Evolutionary conservation across 2,113 vertebrate genomes (phyloP), one percentile per base, ranked within the genome.

Genomic region (Boleophthalmus pectinirostris): DNA sequence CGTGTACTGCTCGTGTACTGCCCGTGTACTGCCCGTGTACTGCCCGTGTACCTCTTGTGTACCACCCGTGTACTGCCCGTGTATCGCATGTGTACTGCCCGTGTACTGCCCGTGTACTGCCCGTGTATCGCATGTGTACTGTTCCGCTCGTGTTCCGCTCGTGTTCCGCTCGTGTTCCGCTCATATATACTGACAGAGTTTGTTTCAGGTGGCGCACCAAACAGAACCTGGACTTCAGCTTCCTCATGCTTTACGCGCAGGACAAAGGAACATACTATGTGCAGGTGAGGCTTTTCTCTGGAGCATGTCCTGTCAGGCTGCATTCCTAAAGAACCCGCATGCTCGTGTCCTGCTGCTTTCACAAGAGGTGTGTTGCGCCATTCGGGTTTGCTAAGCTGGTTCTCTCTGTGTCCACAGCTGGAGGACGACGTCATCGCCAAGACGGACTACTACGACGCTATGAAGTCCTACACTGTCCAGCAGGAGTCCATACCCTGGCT

Each of bases 381-480:
- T 2, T 4, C 29, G 4, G 29, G 4, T 29, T 29, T 29, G 56
- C 2, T 58, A 58, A 58, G 23, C 56, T 58, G 21, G 13, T 24
- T 13, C 23, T 33, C 6, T 18, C 20, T 33, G 38, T 67, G 12
- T 46, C 84, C 82, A 68, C 80, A 98, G 97, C 93, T 98, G 79
- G 97, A 98, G 91, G 97, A 98, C 87, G 97, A 98, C 83, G 94
- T 98, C 78, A 90, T 97, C 87, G 97, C 96, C 68, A 97, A 94
- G 85, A 88, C 92, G 66, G 94, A 94, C 88, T 98, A 97, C 88
- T 95, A 94, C 78, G 92, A 91, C 54, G 91, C 92, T 73, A 97
- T 98, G 91, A 97, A 96, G 89, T 93, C 90, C 53, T 96, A 94
- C 83, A 89, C 93, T 13, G 91, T 86, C 73, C 91, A 94, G 72